Evolutionary conservation across 2,888 invertebrate species (phyloP), one percentile per base, ranked within the genome.

Genomic region (Tetheella fluctuosa): DNA sequence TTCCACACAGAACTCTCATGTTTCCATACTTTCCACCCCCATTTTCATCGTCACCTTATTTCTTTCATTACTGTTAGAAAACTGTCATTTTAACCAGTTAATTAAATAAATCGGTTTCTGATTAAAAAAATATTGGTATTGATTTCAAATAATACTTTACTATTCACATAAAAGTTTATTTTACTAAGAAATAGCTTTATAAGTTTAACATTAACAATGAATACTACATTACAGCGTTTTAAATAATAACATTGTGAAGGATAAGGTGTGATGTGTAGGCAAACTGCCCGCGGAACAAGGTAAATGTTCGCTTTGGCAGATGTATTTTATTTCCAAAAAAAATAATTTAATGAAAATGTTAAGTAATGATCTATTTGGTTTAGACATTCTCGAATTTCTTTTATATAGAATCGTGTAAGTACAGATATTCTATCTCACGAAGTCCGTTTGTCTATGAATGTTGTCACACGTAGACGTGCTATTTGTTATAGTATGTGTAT

Each of bases 51-150:
- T 71, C 64, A 72, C 79, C 73, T 68, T 79, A 68, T 79, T 76
- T 83, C 75, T 84, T 84, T 78, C 77, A 74, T 78, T 74, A 77
- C 79, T 85, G 83, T 85, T 84, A 78, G 67, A 84, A 80, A 76
- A 86, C 81, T 79, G 76, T 83, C 78, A 77, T 73, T 84, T 83
- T 81, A 83, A 84, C 82, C 81, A 83, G 80, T 84, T 84, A 80
- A 87, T 39, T 39, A 39, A 34, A 84, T 82, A 85, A 85, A 76
- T 75, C 73, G 69, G 69, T 74, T 77, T 77, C 71, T 67, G 70
- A 76, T 70, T 67, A 76, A 63, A 34, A 79, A 71, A 64, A 79
- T 25, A 25, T 77, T 83, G 65, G 86, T 85, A 68, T 82, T 73
- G 80, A 73, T 81, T 76, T 48, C 48, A 48, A 48, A 48, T 48